These are phyloP conservation scores for Agelaius tricolor DNA, from an alignment of 2,113 vertebrate species.

Conservation along the genomic window DNA sequence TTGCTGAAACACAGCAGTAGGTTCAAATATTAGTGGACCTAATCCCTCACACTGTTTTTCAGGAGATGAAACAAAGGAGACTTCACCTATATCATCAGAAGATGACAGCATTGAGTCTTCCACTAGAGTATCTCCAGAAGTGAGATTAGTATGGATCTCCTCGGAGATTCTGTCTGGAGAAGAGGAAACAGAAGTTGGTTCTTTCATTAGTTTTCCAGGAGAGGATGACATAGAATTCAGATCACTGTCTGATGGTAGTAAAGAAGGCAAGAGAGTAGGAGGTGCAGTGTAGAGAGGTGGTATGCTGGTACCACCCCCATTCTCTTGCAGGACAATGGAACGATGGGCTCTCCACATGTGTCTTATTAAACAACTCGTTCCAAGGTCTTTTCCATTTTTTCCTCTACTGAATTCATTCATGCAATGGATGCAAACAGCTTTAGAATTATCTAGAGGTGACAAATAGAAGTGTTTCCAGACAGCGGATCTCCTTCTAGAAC, in stretches of 20 bases:
- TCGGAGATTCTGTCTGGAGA: conserved; percentile 79
- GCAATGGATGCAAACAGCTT: conserved; percentile 97
- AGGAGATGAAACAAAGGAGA: conserved; percentile 76
- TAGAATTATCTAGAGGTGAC: conserved; percentile 92
- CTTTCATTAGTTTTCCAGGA: conserved; percentile 84
- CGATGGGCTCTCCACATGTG: conserved; percentile 98
- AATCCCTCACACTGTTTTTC: conserved; percentile 74
- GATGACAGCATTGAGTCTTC: conserved; percentile 71
- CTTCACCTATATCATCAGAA: conserved; percentile 78
- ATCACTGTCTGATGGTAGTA: conserved; percentile 79
- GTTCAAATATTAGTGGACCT: conserved; percentile 58
- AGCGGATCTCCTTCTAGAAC: conserved; percentile 90
- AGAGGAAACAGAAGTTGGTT: conserved; percentile 72
- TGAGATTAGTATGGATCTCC: conserved; percentile 69
- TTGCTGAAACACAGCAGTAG: conserved; percentile 87
- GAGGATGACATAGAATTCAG: conserved; percentile 75
- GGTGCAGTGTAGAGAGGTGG: conserved; percentile 86
- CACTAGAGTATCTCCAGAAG: conserved; percentile 71
- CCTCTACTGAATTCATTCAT: conserved; percentile 97
- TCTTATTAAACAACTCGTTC: conserved; percentile 95
- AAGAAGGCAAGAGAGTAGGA: conserved; percentile 84
- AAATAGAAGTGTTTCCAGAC: conserved; percentile 99
- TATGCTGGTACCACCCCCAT: conserved; percentile 85
- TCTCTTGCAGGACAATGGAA: conserved; percentile 94
- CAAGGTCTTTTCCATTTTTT: conserved; percentile 96